Evolutionary conservation across 2,113 vertebrate species (phyloP).

Genomic region (Xenotilapia flavipinnis): DNA sequence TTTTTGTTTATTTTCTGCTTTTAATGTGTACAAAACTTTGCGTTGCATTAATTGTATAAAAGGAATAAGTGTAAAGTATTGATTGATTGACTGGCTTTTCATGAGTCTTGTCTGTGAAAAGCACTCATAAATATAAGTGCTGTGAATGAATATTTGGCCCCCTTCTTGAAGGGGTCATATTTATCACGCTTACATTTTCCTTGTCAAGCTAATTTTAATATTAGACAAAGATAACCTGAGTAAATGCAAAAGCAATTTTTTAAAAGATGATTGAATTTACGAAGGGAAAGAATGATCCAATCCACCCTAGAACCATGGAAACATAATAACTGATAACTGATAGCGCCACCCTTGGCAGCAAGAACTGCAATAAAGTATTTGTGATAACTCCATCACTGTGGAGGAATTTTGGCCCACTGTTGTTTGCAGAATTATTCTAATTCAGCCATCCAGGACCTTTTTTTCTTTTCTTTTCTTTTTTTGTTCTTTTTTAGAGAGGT

Average conservation of each 20-base stretch:
- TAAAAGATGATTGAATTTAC: not conserved
- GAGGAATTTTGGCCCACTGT: not conserved
- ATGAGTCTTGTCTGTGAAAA: not conserved
- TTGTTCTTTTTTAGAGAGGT: not conserved
- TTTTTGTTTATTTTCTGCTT: not conserved
- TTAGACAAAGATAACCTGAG: not conserved
- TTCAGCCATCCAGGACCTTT: accelerated
- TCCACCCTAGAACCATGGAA: not conserved
- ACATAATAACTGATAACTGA: not conserved
- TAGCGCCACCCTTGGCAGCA: not conserved
- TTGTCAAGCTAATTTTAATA: not conserved
- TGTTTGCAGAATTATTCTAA: not conserved
- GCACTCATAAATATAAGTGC: accelerated
- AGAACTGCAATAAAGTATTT: not conserved
- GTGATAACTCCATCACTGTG: not conserved
- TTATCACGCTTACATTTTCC: not conserved
- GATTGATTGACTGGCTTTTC: not conserved
- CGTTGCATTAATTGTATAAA: accelerated
- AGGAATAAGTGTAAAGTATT: not conserved
- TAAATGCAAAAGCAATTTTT: not conserved
- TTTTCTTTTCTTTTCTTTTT: accelerated
- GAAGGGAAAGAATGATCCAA: not conserved
- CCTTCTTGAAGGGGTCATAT: not conserved
- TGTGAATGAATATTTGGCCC: accelerated
- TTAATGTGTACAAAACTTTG: not conserved